Evolutionary conservation across 2,113 vertebrate genomes (phyloP), one percentile per base, ranked within the genome.

Genomic region (Stercorarius parasiticus): DNA sequence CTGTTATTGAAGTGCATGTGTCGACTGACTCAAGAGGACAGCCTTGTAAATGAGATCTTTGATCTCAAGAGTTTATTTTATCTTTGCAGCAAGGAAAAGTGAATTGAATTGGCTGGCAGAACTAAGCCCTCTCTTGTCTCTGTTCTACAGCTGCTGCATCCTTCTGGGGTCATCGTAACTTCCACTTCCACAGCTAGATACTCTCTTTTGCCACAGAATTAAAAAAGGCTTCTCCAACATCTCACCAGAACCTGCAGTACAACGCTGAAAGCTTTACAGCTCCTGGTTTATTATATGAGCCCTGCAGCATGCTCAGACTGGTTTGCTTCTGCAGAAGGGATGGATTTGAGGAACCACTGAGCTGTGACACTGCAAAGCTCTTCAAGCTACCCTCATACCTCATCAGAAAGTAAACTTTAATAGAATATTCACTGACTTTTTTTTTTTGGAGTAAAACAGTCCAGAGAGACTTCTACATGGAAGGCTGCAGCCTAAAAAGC

Each of bases 1-100:
- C 88, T 78, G 56, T 92, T 91, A 96, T 55, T 93, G 93, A 96
- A 90, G 91, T 86, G 71, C 83, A 78, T 77, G 86, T 97, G 89
- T 92, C 30, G 70, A 95, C 84, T 91, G 96, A 94, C 97, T 93
- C 86, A 67, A 95, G 89, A 95, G 71, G 73, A 95, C 47, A 91
- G 78, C 76, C 77, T 91, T 93, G 90, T 92, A 96, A 96, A 96
- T 94, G 80, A 95, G 85, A 94, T 95, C 95, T 97, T 96, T 95
- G 96, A 97, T 97, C 96, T 97, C 95, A 89, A 93, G 95, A 84
- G 93, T 95, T 96, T 94, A 95, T 97, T 97, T 97, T 95, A 95
- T 96, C 93, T 90, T 69, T 94, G 84, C 88, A 95, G 94, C 89
- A 96, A 93, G 93, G 71, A 96, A 95, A 95, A 97, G 82, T 82